Conservation (phyloP, 2,113 vertebrate species). For the Cyanistes caeruleus region DNA sequence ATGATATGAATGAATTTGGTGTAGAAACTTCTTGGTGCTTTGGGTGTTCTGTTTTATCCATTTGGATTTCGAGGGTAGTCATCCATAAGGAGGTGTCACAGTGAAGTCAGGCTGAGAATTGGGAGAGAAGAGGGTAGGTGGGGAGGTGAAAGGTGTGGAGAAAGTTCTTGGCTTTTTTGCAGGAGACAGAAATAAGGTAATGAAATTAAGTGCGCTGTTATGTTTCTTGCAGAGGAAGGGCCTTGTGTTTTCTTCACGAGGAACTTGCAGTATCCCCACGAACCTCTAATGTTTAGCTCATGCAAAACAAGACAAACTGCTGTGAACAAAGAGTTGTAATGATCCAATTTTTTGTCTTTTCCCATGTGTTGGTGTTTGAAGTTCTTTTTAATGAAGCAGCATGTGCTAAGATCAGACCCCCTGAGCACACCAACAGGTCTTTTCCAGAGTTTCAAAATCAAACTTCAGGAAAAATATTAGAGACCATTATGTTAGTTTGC, state of each 20-base stretch:
- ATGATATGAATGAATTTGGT: neutral
- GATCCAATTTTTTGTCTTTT: neutral
- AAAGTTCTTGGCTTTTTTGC: neutral
- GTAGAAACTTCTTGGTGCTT: neutral
- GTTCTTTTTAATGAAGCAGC: neutral
- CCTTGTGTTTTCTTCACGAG: neutral
- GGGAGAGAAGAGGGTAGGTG: neutral
- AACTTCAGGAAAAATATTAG: neutral
- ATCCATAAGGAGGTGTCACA: neutral
- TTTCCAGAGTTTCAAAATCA: neutral
- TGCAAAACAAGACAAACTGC: slow-evolving; percentile 9
- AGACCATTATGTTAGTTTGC: slow-evolving; percentile 38
- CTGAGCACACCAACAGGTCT: neutral
- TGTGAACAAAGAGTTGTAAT: neutral
- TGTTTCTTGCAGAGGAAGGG: neutral
- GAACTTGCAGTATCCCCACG: neutral
- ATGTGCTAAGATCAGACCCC: neutral
- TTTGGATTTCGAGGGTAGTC: neutral
- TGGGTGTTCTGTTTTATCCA: neutral
- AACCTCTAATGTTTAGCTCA: neutral
- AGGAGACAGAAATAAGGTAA: neutral
- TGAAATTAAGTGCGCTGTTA: neutral
- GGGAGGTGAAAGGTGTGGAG: neutral
- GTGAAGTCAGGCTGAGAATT: neutral
- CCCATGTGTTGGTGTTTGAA: neutral